Evolutionary conservation across 1,140 invertebrate species (phyloP).

Genomic region (Apolygus lucorum): DNA sequence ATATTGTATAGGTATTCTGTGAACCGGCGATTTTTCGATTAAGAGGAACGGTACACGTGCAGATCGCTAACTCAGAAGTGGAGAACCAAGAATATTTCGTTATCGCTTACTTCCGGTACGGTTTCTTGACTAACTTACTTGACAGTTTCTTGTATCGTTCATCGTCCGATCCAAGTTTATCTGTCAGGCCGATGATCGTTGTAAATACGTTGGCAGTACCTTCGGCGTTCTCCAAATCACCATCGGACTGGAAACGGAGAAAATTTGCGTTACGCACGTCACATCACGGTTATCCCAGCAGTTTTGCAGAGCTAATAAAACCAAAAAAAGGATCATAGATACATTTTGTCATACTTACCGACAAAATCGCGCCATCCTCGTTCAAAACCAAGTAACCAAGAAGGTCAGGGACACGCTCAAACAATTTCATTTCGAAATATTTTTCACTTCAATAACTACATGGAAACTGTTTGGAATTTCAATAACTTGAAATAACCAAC

Average conservation of each 20-base stretch:
- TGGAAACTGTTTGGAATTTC: too few relatives aligned
- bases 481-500: too few relatives aligned
- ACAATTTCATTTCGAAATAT: slow-evolving; percentile 43
- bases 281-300: background rate
- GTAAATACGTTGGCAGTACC: slow-evolving; percentile 62
- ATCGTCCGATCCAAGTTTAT: slow-evolving; percentile 48
- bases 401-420: slow-evolving; percentile 69
- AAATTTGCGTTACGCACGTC: slow-evolving; percentile 12
- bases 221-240: slow-evolving; percentile 81
- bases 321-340: too few relatives aligned
- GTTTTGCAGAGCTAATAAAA: slow-evolving; percentile 18
- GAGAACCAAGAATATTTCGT: too few relatives aligned
- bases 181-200: slow-evolving; percentile 47
- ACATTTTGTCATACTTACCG: slow-evolving; percentile 48
- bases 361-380: slow-evolving; percentile 75
- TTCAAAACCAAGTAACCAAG: slow-evolving; percentile 70
- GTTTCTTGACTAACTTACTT: too few relatives aligned
- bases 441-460: too few relatives aligned
- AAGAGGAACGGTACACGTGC: too few relatives aligned
- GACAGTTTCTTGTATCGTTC: slow-evolving; percentile 69
- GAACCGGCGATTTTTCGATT: too few relatives aligned
- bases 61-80: too few relatives aligned
- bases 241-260: slow-evolving; percentile 55
- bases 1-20: too few relatives aligned
- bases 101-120: too few relatives aligned